Percentiles rank a stretch among this genome's conserved stretches.
phyloP scores from a whole-genome alignment of 2,797 vertebrate genomes.

The Lindbergichthys nudifrons region DNA sequence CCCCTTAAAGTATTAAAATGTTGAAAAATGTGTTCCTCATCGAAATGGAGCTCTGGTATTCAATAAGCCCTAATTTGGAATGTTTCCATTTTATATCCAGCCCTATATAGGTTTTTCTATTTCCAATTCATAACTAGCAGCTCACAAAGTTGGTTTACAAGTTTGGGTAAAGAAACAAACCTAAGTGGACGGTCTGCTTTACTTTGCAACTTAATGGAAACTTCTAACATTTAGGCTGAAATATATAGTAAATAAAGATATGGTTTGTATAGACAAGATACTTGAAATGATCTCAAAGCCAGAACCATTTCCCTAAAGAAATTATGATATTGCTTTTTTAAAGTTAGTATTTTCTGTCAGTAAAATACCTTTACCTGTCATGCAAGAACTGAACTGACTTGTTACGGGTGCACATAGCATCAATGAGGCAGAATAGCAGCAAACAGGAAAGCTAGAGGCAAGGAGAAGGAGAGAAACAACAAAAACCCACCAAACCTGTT shows the following conservation, averaged over 20 bases:
- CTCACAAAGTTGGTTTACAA: neutral
- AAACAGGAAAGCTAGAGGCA: constrained; percentile 35
- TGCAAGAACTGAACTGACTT: constrained; percentile 36
- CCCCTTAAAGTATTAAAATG: too few relatives aligned
- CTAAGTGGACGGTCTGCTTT: neutral
- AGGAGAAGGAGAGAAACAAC: constrained; percentile 38
- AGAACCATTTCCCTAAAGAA: neutral
- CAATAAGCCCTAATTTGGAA: neutral
- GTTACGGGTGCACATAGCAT: constrained; percentile 22
- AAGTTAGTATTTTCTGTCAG: constrained; percentile 3
- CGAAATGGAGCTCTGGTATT: neutral
- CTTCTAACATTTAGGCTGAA: neutral
- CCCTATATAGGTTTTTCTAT: neutral
- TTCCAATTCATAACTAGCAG: neutral
- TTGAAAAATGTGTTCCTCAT: neutral
- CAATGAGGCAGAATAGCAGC: constrained; percentile 40
- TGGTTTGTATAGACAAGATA: constrained; percentile 16
- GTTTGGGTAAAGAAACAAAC: neutral
- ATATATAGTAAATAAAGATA: constrained; percentile 13
- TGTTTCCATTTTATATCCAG: neutral
- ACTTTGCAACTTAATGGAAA: neutral
- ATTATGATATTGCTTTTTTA: neutral
- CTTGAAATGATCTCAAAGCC: neutral
- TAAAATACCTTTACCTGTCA: constrained; percentile 28
- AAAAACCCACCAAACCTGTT: constrained; percentile 76